Evolutionary conservation across 2,113 vertebrate genomes (phyloP), one percentile per base, ranked within the genome.

Genomic region (Forbesichthys agassizii): DNA sequence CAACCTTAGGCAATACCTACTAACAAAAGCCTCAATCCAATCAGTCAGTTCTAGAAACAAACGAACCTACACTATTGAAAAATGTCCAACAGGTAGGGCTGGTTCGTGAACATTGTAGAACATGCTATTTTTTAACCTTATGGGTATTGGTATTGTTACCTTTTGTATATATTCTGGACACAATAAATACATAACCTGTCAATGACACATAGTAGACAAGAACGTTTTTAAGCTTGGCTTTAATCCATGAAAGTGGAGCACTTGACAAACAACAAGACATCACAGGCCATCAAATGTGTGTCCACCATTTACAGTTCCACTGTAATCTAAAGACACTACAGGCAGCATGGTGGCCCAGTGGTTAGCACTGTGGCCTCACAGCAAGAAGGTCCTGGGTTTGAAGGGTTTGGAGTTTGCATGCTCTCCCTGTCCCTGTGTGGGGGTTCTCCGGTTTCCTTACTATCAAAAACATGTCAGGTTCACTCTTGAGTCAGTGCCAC

Each of bases 201-300:
- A 55, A 18, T 20, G 56, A 48, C 51, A 48, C 33, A 27, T 66
- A 16, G 33, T 4, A 27, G 48, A 36, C 61, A 78, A 9, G 33
- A 56, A 20, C 62, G 46, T 55, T 11, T 65, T 63, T 56, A 60
- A 55, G 71, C 60, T 33, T 68, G 69, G 53, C 33, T 83, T 83
- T 76, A 79, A 68, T 74, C 27, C 53, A 68, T 68, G 53, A 75
- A 76, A 74, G 78, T 69, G 71, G 61, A 71, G 46, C 57, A 53
- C 64, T 61, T 65, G 13, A 80, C 52, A 68, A 54, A 75, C 14
- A 33, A 76, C 13, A 55, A 79, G 69, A 87, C 77, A 75, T 74
- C n/a, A 27, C 64, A 55, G 56, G 42, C 47, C 63, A 64, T 36
- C 47, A 13, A 63, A 54, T 73, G 57, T 56, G 66, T 73, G 73